phyloP scores from a whole-genome alignment of 2,797 vertebrate genomes.

The Sebastes trivittatus region DNA sequence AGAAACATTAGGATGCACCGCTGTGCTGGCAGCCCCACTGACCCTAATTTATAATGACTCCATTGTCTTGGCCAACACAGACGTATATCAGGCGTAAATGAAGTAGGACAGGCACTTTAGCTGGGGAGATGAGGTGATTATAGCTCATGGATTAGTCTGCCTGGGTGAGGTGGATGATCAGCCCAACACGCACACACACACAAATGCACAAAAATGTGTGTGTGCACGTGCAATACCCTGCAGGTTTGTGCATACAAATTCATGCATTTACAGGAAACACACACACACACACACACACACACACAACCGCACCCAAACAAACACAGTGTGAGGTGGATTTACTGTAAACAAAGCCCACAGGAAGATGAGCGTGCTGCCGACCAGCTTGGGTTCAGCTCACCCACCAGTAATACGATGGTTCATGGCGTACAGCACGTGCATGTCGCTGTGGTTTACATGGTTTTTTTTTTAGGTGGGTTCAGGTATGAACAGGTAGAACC shows the following conservation, averaged over 20 bases:
- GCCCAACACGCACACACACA: background rate
- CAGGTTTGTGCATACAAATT: background rate
- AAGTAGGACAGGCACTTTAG: conserved; percentile 75
- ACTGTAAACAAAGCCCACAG: conserved; percentile 40
- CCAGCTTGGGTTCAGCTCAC: background rate
- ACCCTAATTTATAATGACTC: conserved; percentile 77
- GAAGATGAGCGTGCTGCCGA: background rate
- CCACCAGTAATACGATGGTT: background rate
- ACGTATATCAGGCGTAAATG: conserved; percentile 68
- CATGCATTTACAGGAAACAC: background rate
- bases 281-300: background rate
- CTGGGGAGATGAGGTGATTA: conserved; percentile 76
- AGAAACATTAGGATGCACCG: conserved; percentile 60
- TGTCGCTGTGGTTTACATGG: background rate
- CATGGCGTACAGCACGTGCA: background rate
- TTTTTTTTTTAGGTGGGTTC: too few relatives aligned
- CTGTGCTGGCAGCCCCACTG: conserved; percentile 57
- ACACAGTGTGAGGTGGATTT: conserved; percentile 36
- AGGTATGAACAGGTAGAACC: too few relatives aligned
- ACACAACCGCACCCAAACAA: conserved; percentile 22
- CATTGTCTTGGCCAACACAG: conserved; percentile 73
- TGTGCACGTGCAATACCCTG: background rate
- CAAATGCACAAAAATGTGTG: background rate
- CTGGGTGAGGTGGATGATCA: conserved; percentile 58
- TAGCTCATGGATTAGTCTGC: conserved; percentile 72